Evolutionary conservation across 2,797 vertebrate species (phyloP).

Genomic region (Meda fulgida): DNA sequence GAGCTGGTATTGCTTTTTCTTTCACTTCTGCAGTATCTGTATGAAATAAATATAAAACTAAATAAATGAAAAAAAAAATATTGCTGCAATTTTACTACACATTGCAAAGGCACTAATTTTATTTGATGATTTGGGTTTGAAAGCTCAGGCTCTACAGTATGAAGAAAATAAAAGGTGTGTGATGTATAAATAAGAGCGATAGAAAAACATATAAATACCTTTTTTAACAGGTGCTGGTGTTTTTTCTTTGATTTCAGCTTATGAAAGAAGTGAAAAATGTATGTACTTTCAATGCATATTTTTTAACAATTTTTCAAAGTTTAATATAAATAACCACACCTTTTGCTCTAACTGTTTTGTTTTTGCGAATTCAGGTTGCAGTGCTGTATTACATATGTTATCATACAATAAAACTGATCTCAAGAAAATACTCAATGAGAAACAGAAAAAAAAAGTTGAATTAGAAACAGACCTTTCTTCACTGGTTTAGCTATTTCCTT

Average conservation of each 20-base stretch:
- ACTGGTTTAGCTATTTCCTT: slow-evolving; percentile 4
- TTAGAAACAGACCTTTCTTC: slow-evolving; percentile 9
- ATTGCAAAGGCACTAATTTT: neutral
- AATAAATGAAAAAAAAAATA: neutral
- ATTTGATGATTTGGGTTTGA: neutral
- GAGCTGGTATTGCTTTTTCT: neutral
- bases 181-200: neutral
- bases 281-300: neutral
- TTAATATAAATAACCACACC: neutral
- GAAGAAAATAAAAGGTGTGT: neutral
- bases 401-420: no score
- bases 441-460: neutral
- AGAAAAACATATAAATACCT: neutral
- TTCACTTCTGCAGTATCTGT: neutral
- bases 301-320: neutral
- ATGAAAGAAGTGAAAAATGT: neutral
- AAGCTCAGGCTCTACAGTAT: neutral
- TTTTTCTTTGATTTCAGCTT: slow-evolving; percentile 20
- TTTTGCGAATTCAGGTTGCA: neutral
- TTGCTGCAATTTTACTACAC: neutral
- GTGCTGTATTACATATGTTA: neutral
- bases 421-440: neutral
- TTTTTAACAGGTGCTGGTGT: neutral
- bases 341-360: neutral
- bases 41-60: neutral